Percentiles rank a stretch among this genome's conserved stretches.
Evolutionary conservation across 2,797 vertebrate species (phyloP).

Genomic region (Spea hammondii): DNA sequence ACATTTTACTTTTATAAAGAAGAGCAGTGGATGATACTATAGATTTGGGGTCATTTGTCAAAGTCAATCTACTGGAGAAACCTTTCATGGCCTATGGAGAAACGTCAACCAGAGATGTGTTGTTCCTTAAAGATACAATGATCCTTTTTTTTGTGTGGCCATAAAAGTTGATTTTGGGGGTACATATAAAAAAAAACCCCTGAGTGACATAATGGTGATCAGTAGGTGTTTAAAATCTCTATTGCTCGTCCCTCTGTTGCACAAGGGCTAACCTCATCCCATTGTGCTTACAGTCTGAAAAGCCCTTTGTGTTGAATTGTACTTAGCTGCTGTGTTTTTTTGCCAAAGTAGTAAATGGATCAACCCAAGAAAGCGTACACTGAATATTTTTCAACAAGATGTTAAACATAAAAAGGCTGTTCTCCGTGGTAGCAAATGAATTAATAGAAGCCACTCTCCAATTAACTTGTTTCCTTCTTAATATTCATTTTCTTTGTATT

Average conservation of each 20-base stretch:
- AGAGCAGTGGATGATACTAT: background rate
- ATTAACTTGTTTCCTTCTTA: conserved; percentile 38
- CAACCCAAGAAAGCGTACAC: background rate
- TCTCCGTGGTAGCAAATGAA: conserved; percentile 43
- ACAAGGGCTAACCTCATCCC: background rate
- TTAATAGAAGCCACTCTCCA: conserved; percentile 42
- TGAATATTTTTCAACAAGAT: background rate
- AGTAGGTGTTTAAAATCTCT: no score
- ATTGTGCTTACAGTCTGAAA: background rate
- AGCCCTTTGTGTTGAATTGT: background rate
- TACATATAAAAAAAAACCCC: background rate
- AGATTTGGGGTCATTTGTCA: background rate
- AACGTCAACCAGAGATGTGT: no score
- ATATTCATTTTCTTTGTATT: conserved; percentile 33
- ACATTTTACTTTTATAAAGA: background rate
- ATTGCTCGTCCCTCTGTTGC: background rate
- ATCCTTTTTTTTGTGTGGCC: no score
- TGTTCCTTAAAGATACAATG: no score
- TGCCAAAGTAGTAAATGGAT: conserved; percentile 1
- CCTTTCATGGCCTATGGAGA: no score
- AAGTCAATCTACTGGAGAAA: background rate
- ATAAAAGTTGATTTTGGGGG: no score
- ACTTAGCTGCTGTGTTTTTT: conserved; percentile 2
- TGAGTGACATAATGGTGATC: background rate
- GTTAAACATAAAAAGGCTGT: conserved; percentile 7